Percentiles rank a stretch among this genome's conserved stretches.
These are phyloP conservation scores for Ruditapes philippinarum DNA, from an alignment of 1,140 invertebrate species.

Conservation along the genomic window DNA sequence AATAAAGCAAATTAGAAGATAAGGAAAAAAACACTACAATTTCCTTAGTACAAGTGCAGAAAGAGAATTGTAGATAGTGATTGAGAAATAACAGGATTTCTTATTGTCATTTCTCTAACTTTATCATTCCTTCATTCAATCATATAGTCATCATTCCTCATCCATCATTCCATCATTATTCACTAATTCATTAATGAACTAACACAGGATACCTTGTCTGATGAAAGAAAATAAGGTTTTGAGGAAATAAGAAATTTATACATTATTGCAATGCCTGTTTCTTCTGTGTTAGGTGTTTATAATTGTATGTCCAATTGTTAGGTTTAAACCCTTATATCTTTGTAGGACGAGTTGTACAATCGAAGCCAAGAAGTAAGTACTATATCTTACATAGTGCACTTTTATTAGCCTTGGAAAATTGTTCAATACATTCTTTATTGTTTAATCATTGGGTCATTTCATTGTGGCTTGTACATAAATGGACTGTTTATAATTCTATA, in stretches of 20 bases:
- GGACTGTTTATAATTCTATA: neutral
- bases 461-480: slow-evolving; percentile 12
- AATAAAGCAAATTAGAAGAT: too few species aligned
- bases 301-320: slow-evolving; percentile 20
- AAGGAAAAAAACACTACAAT: too few species aligned
- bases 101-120: neutral
- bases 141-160: neutral
- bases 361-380: slow-evolving; percentile 69
- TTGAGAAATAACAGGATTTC: neutral
- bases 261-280: neutral
- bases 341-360: slow-evolving; percentile 69
- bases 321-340: slow-evolving; percentile 60
- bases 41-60: too few species aligned
- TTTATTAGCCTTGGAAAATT: slow-evolving; percentile 7
- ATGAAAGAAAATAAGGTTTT: neutral
- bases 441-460: neutral
- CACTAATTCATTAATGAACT: neutral
- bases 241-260: neutral
- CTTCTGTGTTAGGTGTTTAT: neutral
- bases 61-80: neutral
- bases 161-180: neutral
- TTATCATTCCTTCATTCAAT: neutral
- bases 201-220: slow-evolving; percentile 61
- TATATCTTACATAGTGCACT: slow-evolving; percentile 54
- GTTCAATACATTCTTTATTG: slow-evolving; percentile 24